phyloP scores from a whole-genome alignment of 2,797 vertebrate genomes.

The Heterohyrax brucei region DNA sequence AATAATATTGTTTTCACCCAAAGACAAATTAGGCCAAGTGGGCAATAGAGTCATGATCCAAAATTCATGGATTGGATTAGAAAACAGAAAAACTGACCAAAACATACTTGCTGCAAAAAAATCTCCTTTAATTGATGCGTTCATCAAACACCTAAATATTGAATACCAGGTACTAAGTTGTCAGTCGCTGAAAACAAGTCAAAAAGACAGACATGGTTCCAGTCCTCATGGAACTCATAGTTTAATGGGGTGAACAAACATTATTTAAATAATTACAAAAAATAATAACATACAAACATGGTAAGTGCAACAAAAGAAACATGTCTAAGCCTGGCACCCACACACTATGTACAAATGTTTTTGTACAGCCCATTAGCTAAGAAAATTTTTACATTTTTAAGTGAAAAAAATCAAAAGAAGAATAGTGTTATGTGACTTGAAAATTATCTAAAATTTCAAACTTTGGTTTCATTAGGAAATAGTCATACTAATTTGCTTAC shows the following conservation, averaged over 20 bases:
- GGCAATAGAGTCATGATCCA: slow-evolving; percentile 8
- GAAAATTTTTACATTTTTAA: background rate
- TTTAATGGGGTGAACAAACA: background rate
- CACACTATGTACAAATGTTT: background rate
- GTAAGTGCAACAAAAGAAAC: background rate
- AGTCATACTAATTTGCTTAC: background rate
- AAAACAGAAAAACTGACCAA: background rate
- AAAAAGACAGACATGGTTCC: background rate
- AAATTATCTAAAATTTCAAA: slow-evolving; percentile 3
- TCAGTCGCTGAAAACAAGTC: background rate
- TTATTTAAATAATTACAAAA: slow-evolving; percentile 35
- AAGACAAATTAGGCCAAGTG: slow-evolving; percentile 9
- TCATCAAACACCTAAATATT: slow-evolving; percentile 18
- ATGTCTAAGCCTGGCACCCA: background rate
- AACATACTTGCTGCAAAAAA: background rate
- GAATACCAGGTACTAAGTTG: background rate
- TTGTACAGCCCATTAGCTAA: background rate
- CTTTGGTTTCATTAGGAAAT: background rate
- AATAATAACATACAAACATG: background rate
- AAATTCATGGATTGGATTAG: background rate
- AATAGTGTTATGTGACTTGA: background rate
- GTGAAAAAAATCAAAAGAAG: background rate
- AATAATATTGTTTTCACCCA: slow-evolving; percentile 19
- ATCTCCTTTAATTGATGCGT: slow-evolving; percentile 19
- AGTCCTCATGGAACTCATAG: background rate